Evolutionary conservation across 2,113 vertebrate genomes (phyloP), one percentile per base, ranked within the genome.

Genomic region (Hydrochoerus hydrochaeris): DNA sequence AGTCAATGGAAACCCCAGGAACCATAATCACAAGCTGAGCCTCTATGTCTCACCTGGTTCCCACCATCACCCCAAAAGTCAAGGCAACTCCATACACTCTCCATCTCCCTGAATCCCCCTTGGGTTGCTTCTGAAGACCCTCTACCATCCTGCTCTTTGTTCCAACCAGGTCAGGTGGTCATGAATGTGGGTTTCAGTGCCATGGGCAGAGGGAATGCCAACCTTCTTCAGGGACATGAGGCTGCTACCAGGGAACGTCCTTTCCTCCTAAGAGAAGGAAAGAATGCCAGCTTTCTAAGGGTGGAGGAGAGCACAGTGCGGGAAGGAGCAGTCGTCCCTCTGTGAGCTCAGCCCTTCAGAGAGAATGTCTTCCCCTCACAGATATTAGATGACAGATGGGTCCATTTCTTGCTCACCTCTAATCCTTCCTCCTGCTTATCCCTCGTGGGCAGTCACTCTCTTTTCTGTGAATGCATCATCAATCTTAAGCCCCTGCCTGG

Each of bases 31-130:
- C 28, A 4, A 30, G 30, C 67, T 30, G 38, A 54, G 6, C 30
- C 3, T 14, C 28, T 44, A 30, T 71, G 7, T 1, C 5, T 9
- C 17, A 0, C 17, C 0, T 2, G 17, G 5, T 2, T 19, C n/a
- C 24, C 28, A 1, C n/a, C 8, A 14, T 57, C 1, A 12, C 38
- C 35, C 30, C 30, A 20, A 2, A 14, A 35, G 19, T 2, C 19
- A 73, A 57, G 1, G 3, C 30, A 46, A 5, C 57, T 19, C 24
- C 0, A 11, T 12, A 30, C 11, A 30, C 7, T 10, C 4, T 19
- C 41, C 24, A 3, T n/a, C 38, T 38, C 71, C 80, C 38, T 3
- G 0, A 5, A 22, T 26, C 26, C 26, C 32, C 14, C 0, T 1
- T 20, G 13, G 20, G 30, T 32, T 57, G 2, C 11, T 73, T 71